Evolutionary conservation across 1,140 invertebrate species (phyloP), one percentile per base, ranked within the genome.

Genomic region (Neodiprion lecontei): DNA sequence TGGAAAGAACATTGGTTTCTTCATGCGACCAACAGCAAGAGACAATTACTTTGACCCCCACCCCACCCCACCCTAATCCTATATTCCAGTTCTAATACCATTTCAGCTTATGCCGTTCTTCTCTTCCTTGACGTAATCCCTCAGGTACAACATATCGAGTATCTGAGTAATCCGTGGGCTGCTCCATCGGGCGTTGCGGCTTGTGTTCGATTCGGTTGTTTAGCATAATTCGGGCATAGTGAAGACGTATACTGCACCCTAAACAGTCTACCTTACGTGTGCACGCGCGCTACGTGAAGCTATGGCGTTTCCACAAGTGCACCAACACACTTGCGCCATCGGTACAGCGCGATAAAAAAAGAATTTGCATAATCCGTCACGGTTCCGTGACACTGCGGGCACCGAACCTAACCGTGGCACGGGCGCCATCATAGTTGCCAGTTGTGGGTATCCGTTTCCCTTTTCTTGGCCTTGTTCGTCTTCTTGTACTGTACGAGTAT

Each of bases 351-450:
- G 21, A 12, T 14, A 17, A 69, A 11, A 23, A 69, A 21, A 69
- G 11, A 61, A 69, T 69, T 69, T 69, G 21, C 67, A 69, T 69
- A 69, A 69, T 69, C 67, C 67, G 21, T 69, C 67, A 69, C 40
- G 67, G 67, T 69, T 69, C 23, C 67, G 67, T 69, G 40, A 23
- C 67, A 47, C 40, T 40, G 28, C 28, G 28, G 67, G 67, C 8
- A 23, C 40, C 40, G 17, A 69, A 21, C 21, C 4, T 69, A 69
- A 69, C 40, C 8, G 67, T 69, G 67, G 28, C 40, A 23, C 67
- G 40, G 12, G 21, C 21, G 67, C 67, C 67, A 69, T 69, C 4
- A 17, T 40, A 40, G 4, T 21, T 21, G 12, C 17, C 61, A 14
- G 61, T 21, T 21, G 17, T 65, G 1, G 17, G 12, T 21, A 65